Base-by-base conservation (phyloP, 2,113 vertebrate species). In the Corythoichthys intestinalis region DNA sequence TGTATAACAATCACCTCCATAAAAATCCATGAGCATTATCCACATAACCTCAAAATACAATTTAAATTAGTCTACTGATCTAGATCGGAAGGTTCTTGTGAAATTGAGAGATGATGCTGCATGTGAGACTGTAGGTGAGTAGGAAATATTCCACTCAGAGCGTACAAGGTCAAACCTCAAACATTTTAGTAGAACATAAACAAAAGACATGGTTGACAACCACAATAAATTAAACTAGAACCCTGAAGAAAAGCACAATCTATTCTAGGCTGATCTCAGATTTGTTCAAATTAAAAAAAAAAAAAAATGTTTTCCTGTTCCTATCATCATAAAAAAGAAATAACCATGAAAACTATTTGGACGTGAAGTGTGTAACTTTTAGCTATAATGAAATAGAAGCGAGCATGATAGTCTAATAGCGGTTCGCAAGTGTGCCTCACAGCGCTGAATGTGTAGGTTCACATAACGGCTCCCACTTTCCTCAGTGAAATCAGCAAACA, bases 11-110 rank as follows among this genome's bases (percentile, higher is more conserved):
- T 90, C 86, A 85, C 73, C 41, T 44, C 6, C 41, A 4, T 78
- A 83, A 81, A 74, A 69, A 81, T 77, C 85, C 62, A 90, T 87
- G 81, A 85, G 80, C 84, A 90, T 89, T 76, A 83, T 82, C 86
- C 90, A 89, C 83, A 84, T 81, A 61, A 67, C 71, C 74, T 70
- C 67, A 47, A 72, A 75, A 83, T 75, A 84, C 66, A 46, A 67
- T 80, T 70, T 75, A 75, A 88, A 88, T 89, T 78, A 77, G 83
- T 87, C 81, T 81, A 71, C 78, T 72, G 49, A 80, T 85, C 56
- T 4, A 37, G 56, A 37, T 14, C 34, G 35, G 6, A 15, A 37
- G 3, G 12, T 37, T 58, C 56, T 58, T 37, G 56, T 58, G 12
- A 37, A 37, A 58, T 58, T 37, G 34, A 58, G 35, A 37, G 6